A percentile compares a stretch with the other conserved stretches of the same genome.
Evolutionary conservation across 2,113 vertebrate genomes (phyloP).

Genomic region (Zosterops japonicus): DNA sequence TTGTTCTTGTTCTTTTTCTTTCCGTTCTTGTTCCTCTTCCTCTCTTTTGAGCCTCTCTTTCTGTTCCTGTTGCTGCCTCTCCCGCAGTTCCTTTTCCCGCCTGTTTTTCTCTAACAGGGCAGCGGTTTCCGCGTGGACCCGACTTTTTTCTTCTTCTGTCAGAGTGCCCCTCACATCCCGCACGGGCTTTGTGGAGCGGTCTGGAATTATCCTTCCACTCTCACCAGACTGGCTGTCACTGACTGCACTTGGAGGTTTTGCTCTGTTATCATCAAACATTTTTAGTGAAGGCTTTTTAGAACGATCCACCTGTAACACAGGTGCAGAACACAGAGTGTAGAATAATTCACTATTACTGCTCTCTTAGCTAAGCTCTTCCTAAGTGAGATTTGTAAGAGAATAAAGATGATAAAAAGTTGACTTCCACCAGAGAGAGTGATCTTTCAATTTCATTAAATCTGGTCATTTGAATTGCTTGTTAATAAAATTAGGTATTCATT

Average conservation of each 20-base stretch:
- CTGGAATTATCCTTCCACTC: constrained; percentile 79
- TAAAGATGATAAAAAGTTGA: not conserved
- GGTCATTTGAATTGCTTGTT: not conserved
- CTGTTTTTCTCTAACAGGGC: constrained; percentile 79
- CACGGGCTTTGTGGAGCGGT: constrained; percentile 85
- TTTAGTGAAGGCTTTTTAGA: constrained; percentile 86
- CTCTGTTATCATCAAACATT: constrained; percentile 70
- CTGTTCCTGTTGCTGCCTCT: constrained; percentile 72
- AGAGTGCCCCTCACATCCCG: constrained; percentile 40
- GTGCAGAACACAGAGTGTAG: not conserved
- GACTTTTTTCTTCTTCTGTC: constrained; percentile 83
- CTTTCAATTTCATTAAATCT: not conserved
- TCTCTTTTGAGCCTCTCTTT: constrained; percentile 67
- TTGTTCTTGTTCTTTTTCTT: constrained; percentile 67
- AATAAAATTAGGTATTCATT: not conserved
- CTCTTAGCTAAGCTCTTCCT: not conserved
- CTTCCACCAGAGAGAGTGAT: not conserved
- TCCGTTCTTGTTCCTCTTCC: constrained; percentile 63
- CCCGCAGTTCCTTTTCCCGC: constrained; percentile 80
- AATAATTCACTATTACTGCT: not conserved
- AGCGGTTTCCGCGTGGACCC: constrained; percentile 76
- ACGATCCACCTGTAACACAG: constrained; percentile 86
- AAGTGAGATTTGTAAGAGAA: not conserved
- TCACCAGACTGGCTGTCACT: constrained; percentile 68
- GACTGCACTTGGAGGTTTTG: constrained; percentile 65